phyloP scores from a whole-genome alignment of 2,888 invertebrate genomes.

The Macrophya alboannulata region DNA sequence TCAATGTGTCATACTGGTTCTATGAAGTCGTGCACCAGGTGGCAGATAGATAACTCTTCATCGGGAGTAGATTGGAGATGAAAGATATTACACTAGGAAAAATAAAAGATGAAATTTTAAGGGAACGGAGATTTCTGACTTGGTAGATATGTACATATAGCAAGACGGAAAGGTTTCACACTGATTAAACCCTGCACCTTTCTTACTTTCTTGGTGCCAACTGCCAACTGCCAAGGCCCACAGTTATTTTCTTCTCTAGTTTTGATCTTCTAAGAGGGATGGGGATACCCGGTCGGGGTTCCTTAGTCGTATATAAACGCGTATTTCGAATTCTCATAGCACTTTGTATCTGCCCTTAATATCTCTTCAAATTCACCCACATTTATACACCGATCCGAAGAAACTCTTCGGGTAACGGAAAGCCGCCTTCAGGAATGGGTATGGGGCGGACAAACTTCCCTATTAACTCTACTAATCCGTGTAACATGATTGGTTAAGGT shows the following conservation, averaged over 20 bases:
- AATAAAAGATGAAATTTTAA: not conserved
- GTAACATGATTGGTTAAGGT: conserved; percentile 23
- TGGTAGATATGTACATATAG: not conserved
- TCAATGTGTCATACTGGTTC: not conserved
- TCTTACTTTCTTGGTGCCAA: not conserved
- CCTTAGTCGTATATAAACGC: not conserved
- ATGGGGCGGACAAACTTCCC: not conserved
- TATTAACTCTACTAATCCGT: conserved; percentile 18
- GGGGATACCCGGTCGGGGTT: not conserved
- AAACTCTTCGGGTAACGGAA: not conserved
- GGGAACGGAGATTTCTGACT: conserved; percentile 6
- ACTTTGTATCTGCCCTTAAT: not conserved
- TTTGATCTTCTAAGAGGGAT: conserved; percentile 5
- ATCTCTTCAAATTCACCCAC: conserved; percentile 24
- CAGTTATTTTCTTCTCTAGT: conserved; percentile 11
- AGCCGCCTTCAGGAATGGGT: not conserved
- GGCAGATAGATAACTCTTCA: conserved; percentile 14
- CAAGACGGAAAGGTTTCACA: conserved; percentile 35
- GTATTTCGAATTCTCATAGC: not conserved
- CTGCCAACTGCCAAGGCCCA: conserved; percentile 28
- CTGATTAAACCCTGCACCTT: conserved; percentile 20
- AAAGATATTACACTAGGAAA: conserved; percentile 12
- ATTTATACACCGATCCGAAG: conserved; percentile 1
- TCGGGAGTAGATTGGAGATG: conserved; percentile 32
- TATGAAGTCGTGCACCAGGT: conserved; percentile 14